Evolutionary conservation across 2,888 invertebrate genomes (phyloP), one percentile per base, ranked within the genome.

Genomic region (Oxycera nigricornis): DNA sequence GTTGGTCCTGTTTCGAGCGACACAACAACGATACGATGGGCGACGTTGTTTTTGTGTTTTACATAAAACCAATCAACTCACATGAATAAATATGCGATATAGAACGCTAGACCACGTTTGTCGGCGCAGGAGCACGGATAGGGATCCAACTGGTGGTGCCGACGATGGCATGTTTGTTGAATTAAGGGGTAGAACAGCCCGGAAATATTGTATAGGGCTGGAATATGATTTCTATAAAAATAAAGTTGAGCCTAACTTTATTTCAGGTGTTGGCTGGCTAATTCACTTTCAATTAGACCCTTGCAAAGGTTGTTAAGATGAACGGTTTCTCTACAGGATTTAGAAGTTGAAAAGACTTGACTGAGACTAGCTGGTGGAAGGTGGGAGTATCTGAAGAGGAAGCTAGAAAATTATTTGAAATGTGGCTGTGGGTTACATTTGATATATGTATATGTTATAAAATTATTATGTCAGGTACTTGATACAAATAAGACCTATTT

Each of bases 61-160:
- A 52, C 70, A 70, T 55, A 52, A 70, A 70, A 70, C 70, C 55
- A 70, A 70, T 70, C 70, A 70, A 70, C 35, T 70, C 70, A 70
- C 70, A 70, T 70, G 70, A 70, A 70, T 70, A 70, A 70, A 70
- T 70, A 52, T 22, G 22, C 31, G 52, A 70, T 70, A 70, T 70
- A 55, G 70, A 55, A 55, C 70, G 70, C 61, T 20, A 46, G 46
- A 26, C 61, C 31, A 61, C 20, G 31, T 28, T 61, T 17, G 30
- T 9, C 61, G 28, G 9, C 20, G 17, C 31, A 31, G 61, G 61
- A 61, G 17, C 26, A 24, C 17, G 9, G 17, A 6, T 9, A n/a
- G 61, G 28, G 31, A 20, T 20, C 4, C n/a, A 17, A 7, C 3
- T 30, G 28, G 31, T 31, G 26, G 20, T 17, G 61, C 11, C 30